Evolutionary conservation across 2,888 invertebrate species (phyloP), one percentile per base, ranked within the genome.

Genomic region (Drosophila leonis): DNA sequence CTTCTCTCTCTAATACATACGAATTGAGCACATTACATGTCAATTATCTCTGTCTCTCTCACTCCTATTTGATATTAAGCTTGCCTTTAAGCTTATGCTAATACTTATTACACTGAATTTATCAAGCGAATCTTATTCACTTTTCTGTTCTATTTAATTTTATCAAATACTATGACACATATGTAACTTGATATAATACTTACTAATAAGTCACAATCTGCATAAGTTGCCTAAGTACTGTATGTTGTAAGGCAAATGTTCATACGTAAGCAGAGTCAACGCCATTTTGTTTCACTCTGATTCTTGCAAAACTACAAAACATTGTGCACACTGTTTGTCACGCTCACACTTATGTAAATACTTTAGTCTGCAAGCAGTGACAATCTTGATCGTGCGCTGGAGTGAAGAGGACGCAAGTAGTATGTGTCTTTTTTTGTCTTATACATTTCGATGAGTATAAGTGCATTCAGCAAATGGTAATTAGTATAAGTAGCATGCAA

Each of bases 401-500:
- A 48, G 48, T 48, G 49, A 49, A 31, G 49, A 31, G 31, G 31
- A 31, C 1, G 18, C 29, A 12, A 18, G 4, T 15, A 49, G 15
- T 46, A 5, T 4, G 44, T 27, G 44, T 8, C 24, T 8, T n/a
- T n/a, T 9, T n/a, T 29, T 33, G 18, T 20, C 49, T 49, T 49
- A 31, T 49, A 31, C 27, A 29, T 4, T 48, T 12, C 13, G 31
- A 7, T 49, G 18, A 3, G 18, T 33, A 49, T 18, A 33, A 49
- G 49, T 8, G 13, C 18, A 8, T 8, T 3, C 31, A 13, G 12
- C 31, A 8, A 49, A 49, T 49, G 33, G 49, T 2, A 49, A 31
- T 49, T 49, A 49, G 49, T 49, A 33, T 49, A 33, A 33, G 49
- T 33, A 33, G 49, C 18, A 12, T 31, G 48, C 49, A 15, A 46